phyloP scores from a whole-genome alignment of 2,113 vertebrate species.

The Sinocyclocheilus maitianheensis region DNA sequence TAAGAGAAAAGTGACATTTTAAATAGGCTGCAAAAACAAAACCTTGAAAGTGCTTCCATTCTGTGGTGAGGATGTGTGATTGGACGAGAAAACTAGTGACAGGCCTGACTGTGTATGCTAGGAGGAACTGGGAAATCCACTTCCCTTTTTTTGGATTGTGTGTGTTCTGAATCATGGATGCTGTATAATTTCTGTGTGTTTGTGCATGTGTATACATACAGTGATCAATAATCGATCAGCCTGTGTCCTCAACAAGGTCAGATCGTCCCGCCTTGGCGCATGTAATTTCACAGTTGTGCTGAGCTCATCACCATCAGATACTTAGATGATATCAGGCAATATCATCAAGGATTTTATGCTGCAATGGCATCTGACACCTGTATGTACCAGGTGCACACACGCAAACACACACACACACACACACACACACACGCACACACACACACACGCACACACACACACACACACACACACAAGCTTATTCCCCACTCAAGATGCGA shows the following conservation, averaged over 20 bases:
- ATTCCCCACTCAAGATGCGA: neutral
- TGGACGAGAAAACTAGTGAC: constrained; percentile 45
- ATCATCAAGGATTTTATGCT: constrained; percentile 23
- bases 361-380: constrained; percentile 48
- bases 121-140: constrained; percentile 10
- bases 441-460: neutral
- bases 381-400: neutral
- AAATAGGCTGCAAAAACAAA: constrained; percentile 76
- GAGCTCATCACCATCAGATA: constrained; percentile 48
- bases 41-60: constrained; percentile 72
- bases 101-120: neutral
- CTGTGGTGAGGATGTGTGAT: constrained; percentile 57
- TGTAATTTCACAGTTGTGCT: constrained; percentile 34
- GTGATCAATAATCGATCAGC: constrained; percentile 20
- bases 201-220: constrained; percentile 16
- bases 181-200: constrained; percentile 35
- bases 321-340: constrained; percentile 49
- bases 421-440: neutral
- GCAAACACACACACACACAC: neutral
- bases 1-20: constrained; percentile 78
- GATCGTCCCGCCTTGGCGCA: neutral
- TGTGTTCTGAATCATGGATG: neutral
- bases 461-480: neutral
- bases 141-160: neutral
- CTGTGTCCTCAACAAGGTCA: constrained; percentile 18